Evolutionary conservation across 1,140 invertebrate species (phyloP).

Genomic region (Eriocheir sinensis): DNA sequence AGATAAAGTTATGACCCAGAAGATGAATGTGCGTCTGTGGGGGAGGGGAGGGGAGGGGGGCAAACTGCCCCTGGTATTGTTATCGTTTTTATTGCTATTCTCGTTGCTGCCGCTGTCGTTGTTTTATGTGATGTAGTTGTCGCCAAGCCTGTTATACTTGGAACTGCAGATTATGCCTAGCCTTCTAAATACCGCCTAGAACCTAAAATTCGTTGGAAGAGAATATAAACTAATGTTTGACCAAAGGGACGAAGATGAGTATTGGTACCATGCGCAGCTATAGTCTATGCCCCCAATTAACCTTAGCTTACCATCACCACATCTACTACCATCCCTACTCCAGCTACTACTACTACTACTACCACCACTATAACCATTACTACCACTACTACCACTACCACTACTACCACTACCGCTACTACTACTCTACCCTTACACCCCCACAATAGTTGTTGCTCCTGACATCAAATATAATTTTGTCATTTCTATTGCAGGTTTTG

Average conservation of each 20-base stretch:
- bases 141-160: not conserved
- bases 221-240: too few species aligned
- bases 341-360: conserved; percentile 26
- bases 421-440: not conserved
- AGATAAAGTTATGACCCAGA: not conserved
- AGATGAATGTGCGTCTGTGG: not conserved
- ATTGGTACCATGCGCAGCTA: too few species aligned
- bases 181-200: too few species aligned
- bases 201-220: too few species aligned
- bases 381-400: not conserved
- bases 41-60: not conserved
- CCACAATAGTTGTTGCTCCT: not conserved
- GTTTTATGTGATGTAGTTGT: not conserved
- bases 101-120: not conserved
- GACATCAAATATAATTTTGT: not conserved
- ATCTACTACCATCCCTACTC: conserved; percentile 15
- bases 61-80: not conserved
- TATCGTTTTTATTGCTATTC: not conserved
- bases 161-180: too few species aligned
- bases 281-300: not conserved
- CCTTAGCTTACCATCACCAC: not conserved
- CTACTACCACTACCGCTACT: not conserved
- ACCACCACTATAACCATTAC: not conserved
- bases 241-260: too few species aligned
- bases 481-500: too few species aligned